phyloP scores from a whole-genome alignment of 1,140 invertebrate species.

The Latrodectus geometricus region DNA sequence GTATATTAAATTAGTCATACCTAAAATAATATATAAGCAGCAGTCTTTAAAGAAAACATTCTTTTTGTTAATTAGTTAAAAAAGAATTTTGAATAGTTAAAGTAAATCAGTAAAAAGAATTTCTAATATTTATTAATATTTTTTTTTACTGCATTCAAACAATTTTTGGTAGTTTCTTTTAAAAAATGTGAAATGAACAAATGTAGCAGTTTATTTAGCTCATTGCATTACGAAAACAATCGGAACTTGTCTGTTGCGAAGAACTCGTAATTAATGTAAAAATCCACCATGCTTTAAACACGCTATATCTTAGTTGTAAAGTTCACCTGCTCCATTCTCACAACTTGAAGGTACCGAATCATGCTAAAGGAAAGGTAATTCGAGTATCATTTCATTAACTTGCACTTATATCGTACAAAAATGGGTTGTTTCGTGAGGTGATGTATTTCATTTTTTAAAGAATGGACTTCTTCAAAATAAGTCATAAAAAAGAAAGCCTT shows the following conservation, averaged over 20 bases:
- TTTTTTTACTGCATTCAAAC: too few relatives aligned
- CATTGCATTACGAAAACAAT: not conserved
- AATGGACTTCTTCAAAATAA: constrained; percentile 9
- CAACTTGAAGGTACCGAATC: constrained; percentile 7
- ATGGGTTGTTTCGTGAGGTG: constrained; percentile 24
- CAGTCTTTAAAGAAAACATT: too few relatives aligned
- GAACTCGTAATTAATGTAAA: constrained; percentile 28
- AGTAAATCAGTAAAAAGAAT: too few relatives aligned
- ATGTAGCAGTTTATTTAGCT: too few relatives aligned
- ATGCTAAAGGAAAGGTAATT: constrained; percentile 34
- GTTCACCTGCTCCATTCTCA: constrained; percentile 20
- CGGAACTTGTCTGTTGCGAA: not conserved
- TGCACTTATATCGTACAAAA: constrained; percentile 22
- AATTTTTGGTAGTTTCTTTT: too few relatives aligned
- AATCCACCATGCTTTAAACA: constrained; percentile 8
- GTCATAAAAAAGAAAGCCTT: not conserved
- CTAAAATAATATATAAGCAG: too few relatives aligned
- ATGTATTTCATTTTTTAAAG: not conserved
- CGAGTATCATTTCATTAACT: constrained; percentile 51
- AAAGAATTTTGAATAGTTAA: too few relatives aligned
- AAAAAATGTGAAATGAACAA: too few relatives aligned
- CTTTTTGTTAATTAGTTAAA: too few relatives aligned
- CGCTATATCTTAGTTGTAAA: not conserved
- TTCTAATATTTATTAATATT: too few relatives aligned
- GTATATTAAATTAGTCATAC: too few relatives aligned